Evolutionary conservation across 2,113 vertebrate species (phyloP), one percentile per base, ranked within the genome.

Genomic region (Opisthocomus hoazin): DNA sequence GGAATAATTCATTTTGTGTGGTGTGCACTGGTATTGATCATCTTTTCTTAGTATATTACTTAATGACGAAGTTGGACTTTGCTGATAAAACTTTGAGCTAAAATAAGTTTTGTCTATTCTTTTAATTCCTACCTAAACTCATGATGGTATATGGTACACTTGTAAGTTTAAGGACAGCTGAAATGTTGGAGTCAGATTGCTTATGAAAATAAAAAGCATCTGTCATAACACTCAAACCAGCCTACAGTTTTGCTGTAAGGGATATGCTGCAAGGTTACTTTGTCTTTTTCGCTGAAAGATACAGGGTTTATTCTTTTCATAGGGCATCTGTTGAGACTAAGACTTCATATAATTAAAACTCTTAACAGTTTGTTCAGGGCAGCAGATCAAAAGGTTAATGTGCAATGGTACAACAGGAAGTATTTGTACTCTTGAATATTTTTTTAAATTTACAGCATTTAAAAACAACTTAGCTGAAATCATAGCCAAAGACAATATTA

Each of bases 401-500:
- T 90, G 89, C 68, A 95, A 32, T 51, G 64, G 60, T 96, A 91
- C 83, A 97, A 76, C 81, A 96, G 88, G 94, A 96, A 96, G 64
- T 87, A 75, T 96, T 97, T 96, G 89, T 96, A 91, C 73, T 87
- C 93, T 90, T 90, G 85, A 96, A 94, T 79, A 45, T 84, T 96
- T 97, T 97, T 93, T 89, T 0, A 87, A 84, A 94, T 96, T 87
- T 90, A 95, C 92, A 94, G 91, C 84, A 95, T 96, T 96, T 94
- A 83, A 95, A 97, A 97, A 85, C 87, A 95, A 84, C 37, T 95
- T 95, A 78, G 85, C 81, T 54, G 84, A 96, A 95, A 93, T 90
- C 90, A 77, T 74, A 89, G 97, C 96, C 92, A 97, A 97, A 95
- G 81, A 74, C 94, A 97, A 64, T 97, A 91, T 98, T 96, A 92